Evolutionary conservation across 2,113 vertebrate genomes (phyloP).

Genomic region (Delphinus delphis): DNA sequence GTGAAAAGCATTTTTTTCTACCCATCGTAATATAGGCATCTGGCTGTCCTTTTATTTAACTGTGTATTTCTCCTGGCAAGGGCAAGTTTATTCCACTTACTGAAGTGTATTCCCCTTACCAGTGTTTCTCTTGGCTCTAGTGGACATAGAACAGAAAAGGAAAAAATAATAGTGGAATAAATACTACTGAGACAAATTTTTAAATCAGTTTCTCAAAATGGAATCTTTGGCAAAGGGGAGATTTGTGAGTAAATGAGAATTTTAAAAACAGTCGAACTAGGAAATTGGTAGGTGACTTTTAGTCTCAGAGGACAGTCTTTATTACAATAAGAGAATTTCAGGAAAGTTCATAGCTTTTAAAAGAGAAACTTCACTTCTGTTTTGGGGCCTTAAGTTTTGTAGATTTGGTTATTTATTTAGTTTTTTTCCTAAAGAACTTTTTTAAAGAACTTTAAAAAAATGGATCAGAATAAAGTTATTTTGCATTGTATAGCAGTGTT

Average conservation of each 20-base stretch:
- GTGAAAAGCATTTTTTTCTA: neutral
- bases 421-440: neutral
- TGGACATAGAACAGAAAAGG: neutral
- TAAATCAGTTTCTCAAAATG: slow-evolving; percentile 15
- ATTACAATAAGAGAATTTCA: neutral
- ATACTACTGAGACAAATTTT: neutral
- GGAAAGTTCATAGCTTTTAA: neutral
- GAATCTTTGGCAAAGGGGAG: neutral
- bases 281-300: neutral
- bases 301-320: slow-evolving; percentile 13
- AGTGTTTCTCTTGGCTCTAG: neutral
- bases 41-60: neutral
- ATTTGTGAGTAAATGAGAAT: neutral
- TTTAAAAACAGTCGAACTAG: slow-evolving; percentile 15
- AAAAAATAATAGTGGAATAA: neutral
- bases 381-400: neutral
- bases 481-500: neutral
- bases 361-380: neutral
- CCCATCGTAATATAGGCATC: neutral
- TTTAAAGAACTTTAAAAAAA: neutral
- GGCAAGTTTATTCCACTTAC: neutral
- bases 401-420: neutral
- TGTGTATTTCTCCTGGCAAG: neutral
- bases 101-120: neutral
- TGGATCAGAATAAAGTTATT: neutral